phyloP scores from a whole-genome alignment of 2,113 vertebrate genomes.

The Neomonachus schauinslandi region DNA sequence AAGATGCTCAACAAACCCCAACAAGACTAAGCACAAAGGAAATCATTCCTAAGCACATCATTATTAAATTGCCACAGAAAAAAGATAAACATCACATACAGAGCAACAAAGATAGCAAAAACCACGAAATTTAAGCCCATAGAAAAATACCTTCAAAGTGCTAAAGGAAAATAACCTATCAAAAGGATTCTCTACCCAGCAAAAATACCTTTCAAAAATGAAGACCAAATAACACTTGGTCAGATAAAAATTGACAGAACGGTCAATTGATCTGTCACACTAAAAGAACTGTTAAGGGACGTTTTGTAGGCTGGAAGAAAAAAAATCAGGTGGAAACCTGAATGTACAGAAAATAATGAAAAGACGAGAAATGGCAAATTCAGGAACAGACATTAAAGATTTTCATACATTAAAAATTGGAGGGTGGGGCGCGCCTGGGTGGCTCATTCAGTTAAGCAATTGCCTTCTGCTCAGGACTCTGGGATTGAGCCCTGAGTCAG shows the following conservation, averaged over 20 bases:
- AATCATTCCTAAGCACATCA: background rate
- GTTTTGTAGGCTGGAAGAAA: background rate
- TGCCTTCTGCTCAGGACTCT: background rate
- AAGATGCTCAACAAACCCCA: background rate
- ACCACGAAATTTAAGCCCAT: background rate
- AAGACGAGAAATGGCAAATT: background rate
- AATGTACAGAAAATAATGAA: background rate
- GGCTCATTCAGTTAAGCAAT: background rate
- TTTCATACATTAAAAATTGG: background rate
- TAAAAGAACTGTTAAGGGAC: background rate
- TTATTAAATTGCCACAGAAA: background rate
- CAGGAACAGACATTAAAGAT: background rate
- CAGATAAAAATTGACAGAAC: background rate
- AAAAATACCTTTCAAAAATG: background rate
- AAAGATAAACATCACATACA: background rate
- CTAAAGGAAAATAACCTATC: background rate
- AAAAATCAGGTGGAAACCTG: background rate
- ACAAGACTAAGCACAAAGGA: background rate
- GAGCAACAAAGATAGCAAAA: background rate
- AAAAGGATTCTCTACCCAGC: background rate
- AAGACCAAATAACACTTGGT: conserved; percentile 19
- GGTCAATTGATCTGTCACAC: background rate
- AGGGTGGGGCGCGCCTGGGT: background rate
- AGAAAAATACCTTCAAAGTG: background rate
- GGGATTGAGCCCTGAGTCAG: background rate